phyloP scores from a whole-genome alignment of 2,888 invertebrate genomes.

The Brenthis daphne region DNA sequence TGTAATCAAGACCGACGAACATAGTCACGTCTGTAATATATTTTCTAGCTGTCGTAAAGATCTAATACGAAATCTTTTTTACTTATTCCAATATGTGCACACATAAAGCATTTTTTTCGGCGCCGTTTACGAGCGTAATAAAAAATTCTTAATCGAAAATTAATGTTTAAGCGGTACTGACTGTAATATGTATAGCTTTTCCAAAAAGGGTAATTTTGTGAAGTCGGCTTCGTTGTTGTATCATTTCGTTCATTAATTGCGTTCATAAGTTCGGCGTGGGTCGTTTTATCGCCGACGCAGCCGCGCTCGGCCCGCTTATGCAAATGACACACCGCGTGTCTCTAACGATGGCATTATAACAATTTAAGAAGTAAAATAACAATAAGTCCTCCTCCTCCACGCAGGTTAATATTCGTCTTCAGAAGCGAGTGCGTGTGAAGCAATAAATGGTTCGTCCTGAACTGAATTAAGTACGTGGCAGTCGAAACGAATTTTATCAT shows the following conservation, averaged over 20 bases:
- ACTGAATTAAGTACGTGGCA: neutral
- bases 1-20: constrained; percentile 61
- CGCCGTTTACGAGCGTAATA: constrained; percentile 54
- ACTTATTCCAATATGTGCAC: constrained; percentile 66
- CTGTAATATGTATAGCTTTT: constrained; percentile 40
- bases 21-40: constrained; percentile 73
- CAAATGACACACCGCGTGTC: constrained; percentile 75
- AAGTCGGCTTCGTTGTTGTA: constrained; percentile 57
- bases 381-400: constrained; percentile 61
- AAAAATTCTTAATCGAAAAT: constrained; percentile 65
- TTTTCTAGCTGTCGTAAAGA: constrained; percentile 66
- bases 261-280: constrained; percentile 68
- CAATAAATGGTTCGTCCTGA: constrained; percentile 26
- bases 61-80: constrained; percentile 67
- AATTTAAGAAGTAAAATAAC: constrained; percentile 80
- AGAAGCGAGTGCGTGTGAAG: constrained; percentile 27
- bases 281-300: constrained; percentile 69
- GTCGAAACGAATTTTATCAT: constrained; percentile 28
- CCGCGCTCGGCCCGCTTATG: constrained; percentile 67
- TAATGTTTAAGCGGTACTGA: constrained; percentile 53
- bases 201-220: constrained; percentile 59
- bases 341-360: constrained; percentile 74
- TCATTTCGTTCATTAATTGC: constrained; percentile 77
- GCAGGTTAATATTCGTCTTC: constrained; percentile 39
- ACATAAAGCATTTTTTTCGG: constrained; percentile 54